These are phyloP conservation scores for Aleiodes leptofemur DNA, from an alignment of 2,888 invertebrate species.

Conservation along the genomic window DNA sequence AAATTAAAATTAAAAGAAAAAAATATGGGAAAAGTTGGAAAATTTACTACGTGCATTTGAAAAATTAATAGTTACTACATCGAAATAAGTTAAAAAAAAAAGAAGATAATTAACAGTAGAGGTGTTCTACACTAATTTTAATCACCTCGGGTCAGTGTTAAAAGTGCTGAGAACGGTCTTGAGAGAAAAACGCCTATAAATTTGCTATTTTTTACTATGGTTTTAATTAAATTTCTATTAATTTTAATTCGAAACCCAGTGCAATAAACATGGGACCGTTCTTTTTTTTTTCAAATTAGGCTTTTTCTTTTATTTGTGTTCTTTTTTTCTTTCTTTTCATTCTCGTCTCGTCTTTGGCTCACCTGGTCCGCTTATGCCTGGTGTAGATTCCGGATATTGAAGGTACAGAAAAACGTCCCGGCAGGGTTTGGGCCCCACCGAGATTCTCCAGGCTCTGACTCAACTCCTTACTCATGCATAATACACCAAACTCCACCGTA, in stretches of 20 bases:
- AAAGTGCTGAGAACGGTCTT: conserved; percentile 12
- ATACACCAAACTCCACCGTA: conserved; percentile 76
- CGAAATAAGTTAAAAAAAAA: neutral
- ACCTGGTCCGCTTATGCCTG: conserved; percentile 90
- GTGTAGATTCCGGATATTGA: conserved; percentile 86
- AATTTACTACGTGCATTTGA: conserved; percentile 37
- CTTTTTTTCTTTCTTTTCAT: conserved; percentile 45
- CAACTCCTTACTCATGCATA: conserved; percentile 76
- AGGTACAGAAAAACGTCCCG: conserved; percentile 81
- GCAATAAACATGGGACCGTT: conserved; percentile 40
- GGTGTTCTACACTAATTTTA: conserved; percentile 31
- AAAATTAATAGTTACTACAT: conserved; percentile 16
- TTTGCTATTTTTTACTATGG: neutral
- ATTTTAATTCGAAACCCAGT: conserved; percentile 15
- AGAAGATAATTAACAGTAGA: conserved; percentile 14
- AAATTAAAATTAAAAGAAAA: neutral
- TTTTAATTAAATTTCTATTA: neutral
- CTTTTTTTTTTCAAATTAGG: neutral
- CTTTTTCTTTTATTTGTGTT: conserved; percentile 12
- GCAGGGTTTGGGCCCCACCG: conserved; percentile 81
- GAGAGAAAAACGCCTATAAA: neutral
- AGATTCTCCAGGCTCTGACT: conserved; percentile 78
- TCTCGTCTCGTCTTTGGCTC: conserved; percentile 71
- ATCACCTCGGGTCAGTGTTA: conserved; percentile 14
- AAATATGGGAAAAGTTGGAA: neutral